phyloP scores from a whole-genome alignment of 2,797 vertebrate species.

The Pangasius mekongensis region DNA sequence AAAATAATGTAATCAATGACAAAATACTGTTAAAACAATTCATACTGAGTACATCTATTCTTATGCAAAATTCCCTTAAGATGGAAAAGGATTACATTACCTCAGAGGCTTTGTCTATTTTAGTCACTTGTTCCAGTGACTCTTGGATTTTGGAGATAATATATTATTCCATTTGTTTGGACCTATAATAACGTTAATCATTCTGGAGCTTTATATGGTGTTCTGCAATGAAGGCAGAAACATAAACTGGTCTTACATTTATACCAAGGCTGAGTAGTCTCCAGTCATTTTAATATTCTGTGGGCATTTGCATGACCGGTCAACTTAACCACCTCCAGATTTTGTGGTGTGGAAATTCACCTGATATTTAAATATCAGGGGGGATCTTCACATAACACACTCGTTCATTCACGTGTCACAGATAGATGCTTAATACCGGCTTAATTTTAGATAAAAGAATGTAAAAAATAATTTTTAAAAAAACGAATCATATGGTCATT shows the following conservation, averaged over 20 bases:
- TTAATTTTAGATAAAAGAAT: not conserved
- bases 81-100: slow-evolving; percentile 17
- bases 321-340: slow-evolving; percentile 1
- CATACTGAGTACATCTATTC: not conserved
- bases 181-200: not conserved
- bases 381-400: not conserved
- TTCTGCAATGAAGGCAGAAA: not conserved
- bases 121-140: not conserved
- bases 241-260: slow-evolving; percentile 5
- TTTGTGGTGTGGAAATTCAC: slow-evolving; percentile 47
- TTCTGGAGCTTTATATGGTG: not conserved
- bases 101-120: slow-evolving; percentile 4
- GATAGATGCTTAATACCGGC: not conserved
- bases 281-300: slow-evolving; percentile 16
- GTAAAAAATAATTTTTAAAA: not conserved
- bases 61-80: not conserved
- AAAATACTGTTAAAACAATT: not conserved
- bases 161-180: not conserved
- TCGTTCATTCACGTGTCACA: not conserved
- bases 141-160: not conserved
- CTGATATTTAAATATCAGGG: slow-evolving; percentile 11
- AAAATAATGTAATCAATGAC: not conserved
- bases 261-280: not conserved
- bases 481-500: not conserved
- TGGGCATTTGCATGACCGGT: slow-evolving; percentile 22